Base-by-base conservation (phyloP, 2,113 vertebrate genomes). In the Rhodinocichla rosea region DNA sequence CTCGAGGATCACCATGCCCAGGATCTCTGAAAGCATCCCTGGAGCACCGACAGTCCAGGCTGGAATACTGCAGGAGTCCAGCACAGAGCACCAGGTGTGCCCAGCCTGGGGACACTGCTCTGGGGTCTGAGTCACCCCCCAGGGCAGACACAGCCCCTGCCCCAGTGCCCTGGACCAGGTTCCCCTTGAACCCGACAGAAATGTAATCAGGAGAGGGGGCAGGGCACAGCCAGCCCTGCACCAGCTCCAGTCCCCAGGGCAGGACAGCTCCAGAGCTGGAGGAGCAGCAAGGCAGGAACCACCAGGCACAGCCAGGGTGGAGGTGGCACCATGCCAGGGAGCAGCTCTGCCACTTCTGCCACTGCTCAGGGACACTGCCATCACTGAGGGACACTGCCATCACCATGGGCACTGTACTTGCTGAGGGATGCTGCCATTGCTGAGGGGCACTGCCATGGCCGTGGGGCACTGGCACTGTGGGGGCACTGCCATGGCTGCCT, bases 261-360 rank as follows among this genome's bases (percentile, higher is more conserved):
- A 80, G n/a, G 23, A 42, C 8, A 15, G 13, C 32, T 23, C 71
- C 2, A 1, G 5, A 57, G 84, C 13, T 8, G 11, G n/a, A 63
- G 39, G 11, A 37, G 18, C 56, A 86, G 60, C 24, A 57, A 4
- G 1, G 21, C 13, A 35, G 0, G 57, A 39, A 53, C 35, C n/a
- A 7, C 6, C 26, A 0, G 7, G 50, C 45, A 74, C 8, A 45
- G 69, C 27, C 7, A 32, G 17, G 52, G 1, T 0, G 0, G 37
- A 47, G 71, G 26, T 0, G 0, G 11, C 49, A 42, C 65, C 27
- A 28, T 1, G 4, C 7, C 6, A 28, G 55, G 49, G 33, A 55
- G 49, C 35, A 68, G 30, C 45, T 78, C 7, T 59, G 56, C 56
- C 21, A 6, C 70, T 63, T 63, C 62, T 74, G 33, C 59, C 44